Base-by-base conservation (phyloP, 2,888 invertebrate species). In the Chymomyza amoena region DNA sequence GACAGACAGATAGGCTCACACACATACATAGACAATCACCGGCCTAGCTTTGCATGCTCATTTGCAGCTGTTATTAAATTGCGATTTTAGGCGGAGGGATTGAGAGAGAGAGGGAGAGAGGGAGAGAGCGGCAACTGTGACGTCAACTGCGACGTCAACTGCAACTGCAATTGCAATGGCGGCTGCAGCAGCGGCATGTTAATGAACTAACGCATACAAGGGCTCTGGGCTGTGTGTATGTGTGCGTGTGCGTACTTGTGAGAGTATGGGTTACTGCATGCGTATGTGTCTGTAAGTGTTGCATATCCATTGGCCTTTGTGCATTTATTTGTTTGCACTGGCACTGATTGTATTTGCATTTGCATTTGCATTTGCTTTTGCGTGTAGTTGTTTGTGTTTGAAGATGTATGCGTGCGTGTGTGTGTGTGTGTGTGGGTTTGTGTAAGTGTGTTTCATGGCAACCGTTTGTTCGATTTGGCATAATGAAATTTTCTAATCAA, bases 401-500 rank as follows among this genome's bases (percentile, higher is more conserved):
- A 62, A 68, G 32, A 54, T 51, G 63, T 67, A 36, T 45, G 61
- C 10, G 52, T 20, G 64, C 18, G 28, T 10, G 18, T 25, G 56
- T 54, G 25, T 32, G 54, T 25, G 50, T 63, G 61, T 62, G 52
- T 25, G 36, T 45, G 20, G n/a, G n/a, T n/a, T n/a, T 64, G 64
- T 61, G 69, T 70, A 61, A 62, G 71, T 61, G 66, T 71, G 62
- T 62, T 61, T 52, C 64, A 73, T 63, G 64, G 65, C 73, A 70
- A 69, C 79, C 62, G 73, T 76, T 28, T 60, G n/a, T 60, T 72
- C 69, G 75, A 74, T 81, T 87, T 84, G 73, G 82, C 80, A 79
- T 88, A 88, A 87, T 87, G 84, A 88, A 87, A 87, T 87, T 88
- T 87, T 87, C 88, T 88, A 87, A 87, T 87, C 88, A 87, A 87